Percentiles rank a stretch among this genome's conserved stretches.
Evolutionary conservation across 2,888 invertebrate species (phyloP).

Genomic region (Falcaria lacertinaria): DNA sequence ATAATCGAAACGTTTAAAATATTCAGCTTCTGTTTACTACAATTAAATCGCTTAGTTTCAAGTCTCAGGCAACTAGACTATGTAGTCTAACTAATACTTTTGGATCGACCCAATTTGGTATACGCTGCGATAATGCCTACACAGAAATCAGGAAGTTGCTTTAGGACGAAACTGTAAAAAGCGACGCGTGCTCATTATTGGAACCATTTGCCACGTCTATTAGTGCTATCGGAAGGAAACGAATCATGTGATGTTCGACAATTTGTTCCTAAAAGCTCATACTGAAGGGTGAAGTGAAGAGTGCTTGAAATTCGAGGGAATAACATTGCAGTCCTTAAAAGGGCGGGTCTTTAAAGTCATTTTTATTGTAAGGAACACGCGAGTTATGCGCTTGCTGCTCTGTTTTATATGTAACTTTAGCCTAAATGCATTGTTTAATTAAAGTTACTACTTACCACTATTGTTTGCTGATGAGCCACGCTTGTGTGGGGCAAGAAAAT

Average conservation of each 20-base stretch:
- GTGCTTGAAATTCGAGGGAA: neutral
- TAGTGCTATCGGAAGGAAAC: slow-evolving; percentile 38
- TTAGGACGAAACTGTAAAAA: slow-evolving; percentile 41
- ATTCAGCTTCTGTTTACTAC: no score
- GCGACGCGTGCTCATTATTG: slow-evolving; percentile 25
- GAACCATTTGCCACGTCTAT: slow-evolving; percentile 30
- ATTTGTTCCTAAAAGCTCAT: slow-evolving; percentile 18
- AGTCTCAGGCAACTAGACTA: neutral
- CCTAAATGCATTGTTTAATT: no score
- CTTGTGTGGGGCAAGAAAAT: no score
- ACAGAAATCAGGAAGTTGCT: slow-evolving; percentile 52
- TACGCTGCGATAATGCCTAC: slow-evolving; percentile 53
- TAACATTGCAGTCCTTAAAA: neutral
- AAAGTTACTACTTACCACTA: no score
- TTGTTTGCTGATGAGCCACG: no score
- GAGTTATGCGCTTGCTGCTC: no score
- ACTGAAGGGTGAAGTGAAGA: neutral
- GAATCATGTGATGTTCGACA: slow-evolving; percentile 31
- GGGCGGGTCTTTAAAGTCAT: neutral
- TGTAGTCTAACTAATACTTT: neutral
- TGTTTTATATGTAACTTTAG: no score
- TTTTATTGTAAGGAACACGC: no score
- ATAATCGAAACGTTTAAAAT: no score
- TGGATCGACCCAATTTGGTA: slow-evolving; percentile 58
- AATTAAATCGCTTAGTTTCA: neutral